phyloP scores from a whole-genome alignment of 2,888 invertebrate species.

The Epiblema foenella region DNA sequence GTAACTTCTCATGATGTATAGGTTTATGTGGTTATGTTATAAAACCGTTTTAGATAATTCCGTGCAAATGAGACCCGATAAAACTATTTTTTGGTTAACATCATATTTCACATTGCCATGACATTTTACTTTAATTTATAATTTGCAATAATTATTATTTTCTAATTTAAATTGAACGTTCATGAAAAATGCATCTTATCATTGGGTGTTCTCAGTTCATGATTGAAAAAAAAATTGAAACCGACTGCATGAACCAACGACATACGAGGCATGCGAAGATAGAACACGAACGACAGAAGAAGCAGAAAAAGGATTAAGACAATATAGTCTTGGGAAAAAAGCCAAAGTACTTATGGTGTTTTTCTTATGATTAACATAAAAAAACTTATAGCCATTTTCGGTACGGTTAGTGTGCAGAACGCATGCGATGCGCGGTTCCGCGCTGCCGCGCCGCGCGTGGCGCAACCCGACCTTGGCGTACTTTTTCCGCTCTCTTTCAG shows the following conservation, averaged over 20 bases:
- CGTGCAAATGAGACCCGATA: background rate
- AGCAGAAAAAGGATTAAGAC: background rate
- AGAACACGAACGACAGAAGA: too few species aligned
- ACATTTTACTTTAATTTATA: too few species aligned
- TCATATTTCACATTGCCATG: background rate
- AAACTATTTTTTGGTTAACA: background rate
- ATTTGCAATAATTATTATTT: too few species aligned
- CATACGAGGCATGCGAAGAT: background rate
- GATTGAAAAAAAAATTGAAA: background rate
- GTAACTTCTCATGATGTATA: background rate
- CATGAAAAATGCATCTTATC: background rate
- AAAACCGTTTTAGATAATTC: background rate
- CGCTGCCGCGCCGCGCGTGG: constrained; percentile 74
- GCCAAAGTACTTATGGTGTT: background rate
- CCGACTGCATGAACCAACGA: background rate
- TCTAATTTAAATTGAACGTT: too few species aligned
- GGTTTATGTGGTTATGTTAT: background rate
- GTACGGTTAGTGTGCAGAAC: constrained; percentile 6
- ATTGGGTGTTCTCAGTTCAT: background rate
- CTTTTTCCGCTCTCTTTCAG: constrained; percentile 85
- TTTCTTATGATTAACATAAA: background rate
- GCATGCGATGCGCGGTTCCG: constrained; percentile 65
- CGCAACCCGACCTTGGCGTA: constrained; percentile 81
- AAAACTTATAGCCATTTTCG: constrained; percentile 3
- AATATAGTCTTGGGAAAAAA: background rate